Evolutionary conservation across 2,797 vertebrate genomes (phyloP).

Genomic region (Heterohyrax brucei): DNA sequence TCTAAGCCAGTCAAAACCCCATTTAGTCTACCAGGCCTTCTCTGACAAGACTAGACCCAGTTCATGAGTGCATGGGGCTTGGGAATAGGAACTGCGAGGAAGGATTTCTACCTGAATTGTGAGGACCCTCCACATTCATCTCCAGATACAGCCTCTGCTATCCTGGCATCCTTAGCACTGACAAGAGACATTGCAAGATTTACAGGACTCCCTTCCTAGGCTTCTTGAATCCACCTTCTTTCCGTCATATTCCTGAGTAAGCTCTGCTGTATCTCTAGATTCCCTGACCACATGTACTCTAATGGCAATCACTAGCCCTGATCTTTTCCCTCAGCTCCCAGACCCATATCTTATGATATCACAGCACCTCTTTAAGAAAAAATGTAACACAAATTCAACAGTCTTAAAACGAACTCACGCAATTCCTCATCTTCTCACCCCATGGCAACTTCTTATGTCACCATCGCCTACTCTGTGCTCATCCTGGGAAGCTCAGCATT

Average conservation of each 20-base stretch:
- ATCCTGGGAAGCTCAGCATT: constrained; percentile 47
- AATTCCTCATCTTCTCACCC: background rate
- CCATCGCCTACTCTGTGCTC: background rate
- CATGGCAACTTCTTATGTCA: constrained; percentile 32
- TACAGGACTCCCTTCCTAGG: constrained; percentile 4
- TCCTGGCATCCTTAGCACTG: background rate
- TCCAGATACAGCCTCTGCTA: background rate
- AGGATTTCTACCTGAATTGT: background rate
- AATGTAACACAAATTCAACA: constrained; percentile 2
- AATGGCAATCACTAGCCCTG: background rate
- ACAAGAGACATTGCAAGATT: constrained; percentile 18
- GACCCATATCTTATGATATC: background rate
- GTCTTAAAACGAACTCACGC: constrained; percentile 28
- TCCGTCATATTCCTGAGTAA: background rate
- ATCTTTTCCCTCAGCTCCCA: background rate
- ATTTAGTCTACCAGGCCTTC: constrained; percentile 11
- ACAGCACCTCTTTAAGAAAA: background rate
- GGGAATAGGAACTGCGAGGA: background rate
- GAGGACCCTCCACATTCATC: background rate
- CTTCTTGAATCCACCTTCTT: constrained; percentile 30
- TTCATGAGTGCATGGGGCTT: background rate
- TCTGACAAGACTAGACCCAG: constrained; percentile 29
- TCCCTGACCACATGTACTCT: background rate
- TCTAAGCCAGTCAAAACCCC: background rate
- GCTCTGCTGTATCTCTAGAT: background rate